phyloP scores from a whole-genome alignment of 2,888 invertebrate species.

The Athalia cordata region DNA sequence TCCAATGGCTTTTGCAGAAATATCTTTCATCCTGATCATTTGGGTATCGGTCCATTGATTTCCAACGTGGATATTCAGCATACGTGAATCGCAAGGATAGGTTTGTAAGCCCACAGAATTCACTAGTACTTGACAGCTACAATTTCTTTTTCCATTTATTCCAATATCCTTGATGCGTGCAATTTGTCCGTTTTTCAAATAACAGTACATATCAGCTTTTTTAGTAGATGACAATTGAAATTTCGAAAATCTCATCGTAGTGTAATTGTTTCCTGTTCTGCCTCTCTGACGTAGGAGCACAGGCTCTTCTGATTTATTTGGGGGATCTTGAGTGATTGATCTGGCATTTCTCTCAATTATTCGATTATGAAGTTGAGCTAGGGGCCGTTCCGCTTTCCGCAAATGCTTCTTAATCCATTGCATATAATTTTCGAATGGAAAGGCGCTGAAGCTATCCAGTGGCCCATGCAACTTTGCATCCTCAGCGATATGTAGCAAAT shows the following conservation, averaged over 20 bases:
- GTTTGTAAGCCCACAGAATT: neutral
- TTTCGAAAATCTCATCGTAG: neutral
- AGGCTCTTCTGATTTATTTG: neutral
- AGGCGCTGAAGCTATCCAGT: constrained; percentile 1
- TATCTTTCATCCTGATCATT: neutral
- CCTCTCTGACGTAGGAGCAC: neutral
- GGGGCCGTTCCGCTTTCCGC: neutral
- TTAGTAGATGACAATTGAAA: neutral
- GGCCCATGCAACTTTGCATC: neutral
- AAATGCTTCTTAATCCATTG: neutral
- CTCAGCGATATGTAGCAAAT: neutral
- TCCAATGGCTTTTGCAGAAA: neutral
- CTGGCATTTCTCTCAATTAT: neutral
- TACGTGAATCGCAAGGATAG: neutral
- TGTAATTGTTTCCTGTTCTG: neutral
- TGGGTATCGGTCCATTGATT: neutral
- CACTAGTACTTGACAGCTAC: neutral
- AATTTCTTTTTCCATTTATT: neutral
- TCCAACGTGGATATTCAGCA: neutral
- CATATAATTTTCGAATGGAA: constrained; percentile 1
- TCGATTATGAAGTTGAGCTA: neutral
- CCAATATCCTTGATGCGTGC: neutral
- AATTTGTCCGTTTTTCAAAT: neutral
- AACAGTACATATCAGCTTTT: neutral
- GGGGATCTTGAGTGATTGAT: neutral